Base-by-base conservation (phyloP, 1,140 invertebrate species). In the Metopolophium dirhodum region DNA sequence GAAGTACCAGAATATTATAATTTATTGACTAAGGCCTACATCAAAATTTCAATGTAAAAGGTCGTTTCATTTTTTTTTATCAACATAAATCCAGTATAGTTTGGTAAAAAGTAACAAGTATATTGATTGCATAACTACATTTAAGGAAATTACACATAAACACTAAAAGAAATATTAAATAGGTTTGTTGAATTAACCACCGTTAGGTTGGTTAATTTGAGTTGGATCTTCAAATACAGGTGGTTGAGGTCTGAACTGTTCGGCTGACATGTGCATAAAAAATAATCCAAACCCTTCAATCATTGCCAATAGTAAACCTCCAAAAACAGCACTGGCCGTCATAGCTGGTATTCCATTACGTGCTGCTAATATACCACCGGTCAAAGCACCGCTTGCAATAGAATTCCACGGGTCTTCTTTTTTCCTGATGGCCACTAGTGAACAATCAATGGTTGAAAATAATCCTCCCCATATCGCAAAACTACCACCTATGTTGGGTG, bases 401-500 rank as follows among this genome's bases (percentile, higher is more conserved):
- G 98, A 99, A 95, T 99, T 99, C 98, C 98, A 99, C 0, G 98
- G 98, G 95, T 99, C 99, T 96, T 99, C 99, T 95, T 99, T 99
- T 95, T 99, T 98, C n/a, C 94, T 92, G 26, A 93, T 86, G 45
- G 99, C 98, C 30, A 99, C 98, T 94, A 99, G 95, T 85, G 98
- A 97, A 95, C 99, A 99, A 95, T 99, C 99, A 94, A 99, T 99
- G 68, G 98, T 98, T 77, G 98, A 99, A 95, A 99, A 99, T 96
- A 99, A 97, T 30, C 98, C 98, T 94, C 98, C 98, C 98, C 98
- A 99, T 86, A 98, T 96, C 11, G 98, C 98, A 96, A 99, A 99
- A 95, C 98, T 98, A 94, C 98, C 98, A 88, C 98, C 99, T 92
- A 99, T 97, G 89, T 99, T 97, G 0, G 99, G 99, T 57, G 98